Evolutionary conservation across 1,140 invertebrate species (phyloP), one percentile per base, ranked within the genome.

Genomic region (Drosophila ogumai): DNA sequence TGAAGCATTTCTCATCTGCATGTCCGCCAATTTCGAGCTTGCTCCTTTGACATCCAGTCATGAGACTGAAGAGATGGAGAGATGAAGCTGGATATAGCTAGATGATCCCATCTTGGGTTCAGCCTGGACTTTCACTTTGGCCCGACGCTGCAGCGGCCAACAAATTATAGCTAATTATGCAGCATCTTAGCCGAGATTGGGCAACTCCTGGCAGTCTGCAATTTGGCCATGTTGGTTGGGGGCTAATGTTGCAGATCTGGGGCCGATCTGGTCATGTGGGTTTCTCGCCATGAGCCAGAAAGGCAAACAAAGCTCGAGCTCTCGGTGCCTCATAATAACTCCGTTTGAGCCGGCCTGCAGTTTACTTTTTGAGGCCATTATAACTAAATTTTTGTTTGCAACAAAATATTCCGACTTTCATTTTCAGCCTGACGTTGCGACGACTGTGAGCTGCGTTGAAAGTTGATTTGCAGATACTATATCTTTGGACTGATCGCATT

Each of bases 131-230:
- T 87, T 87, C 84, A 87, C 69, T 72, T 72, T 65, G 54, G 17
- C 31, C 59, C 61, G 59, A 9, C 57, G 65, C 64, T 81, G 34
- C 34, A n/a, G 34, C 19, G 76, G 64, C 72, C 38, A 86, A 84
- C 79, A 88, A 88, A 88, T 88, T 88, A 90, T 81, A 88, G 63
- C 85, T 88, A 88, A 88, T 88, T 87, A 87, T 87, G 82, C 80
- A 82, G 82, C 82, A 87, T 87, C 82, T 87, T 88, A 75, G 80
- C 80, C 49, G 65, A 87, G 82, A 86, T 88, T 87, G 85, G 76
- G 84, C 84, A 88, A 76, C 80, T 87, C 63, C 82, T 84, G 81
- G 54, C 55, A 46, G 50, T 81, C 57, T 87, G 84, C 85, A 84
- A 88, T 87, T 87, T 87, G 65, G 55, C 65, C 75, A 78, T 79